phyloP scores from a whole-genome alignment of 2,888 invertebrate species.

The Polymixis flavicincta region DNA sequence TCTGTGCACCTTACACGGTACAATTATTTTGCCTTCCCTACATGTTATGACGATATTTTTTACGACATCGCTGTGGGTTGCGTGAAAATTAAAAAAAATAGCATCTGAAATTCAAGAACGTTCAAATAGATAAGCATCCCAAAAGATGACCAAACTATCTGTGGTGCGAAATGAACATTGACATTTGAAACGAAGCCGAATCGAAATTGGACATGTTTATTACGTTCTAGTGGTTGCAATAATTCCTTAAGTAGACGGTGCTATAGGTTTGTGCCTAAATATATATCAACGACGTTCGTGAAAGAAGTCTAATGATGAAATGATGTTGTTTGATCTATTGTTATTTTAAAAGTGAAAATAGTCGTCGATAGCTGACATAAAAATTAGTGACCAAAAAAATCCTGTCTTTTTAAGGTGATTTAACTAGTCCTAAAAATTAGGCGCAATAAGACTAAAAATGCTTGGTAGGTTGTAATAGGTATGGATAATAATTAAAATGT shows the following conservation, averaged over 20 bases:
- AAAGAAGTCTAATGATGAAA: slow-evolving; percentile 56
- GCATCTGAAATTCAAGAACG: slow-evolving; percentile 25
- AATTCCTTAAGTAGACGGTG: slow-evolving; percentile 75
- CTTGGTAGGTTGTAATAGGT: slow-evolving; percentile 52
- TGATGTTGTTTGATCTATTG: slow-evolving; percentile 55
- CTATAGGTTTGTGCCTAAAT: slow-evolving; percentile 78
- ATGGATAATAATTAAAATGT: slow-evolving; percentile 14
- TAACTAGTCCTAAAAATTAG: slow-evolving; percentile 70
- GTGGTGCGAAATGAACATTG: slow-evolving; percentile 42
- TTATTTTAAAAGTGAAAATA: slow-evolving; percentile 47
- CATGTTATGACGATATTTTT: slow-evolving; percentile 73
- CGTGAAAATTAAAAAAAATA: slow-evolving; percentile 51
- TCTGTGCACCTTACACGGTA: slow-evolving; percentile 64
- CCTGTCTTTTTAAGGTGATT: slow-evolving; percentile 64
- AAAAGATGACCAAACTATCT: slow-evolving; percentile 42
- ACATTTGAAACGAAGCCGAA: slow-evolving; percentile 35
- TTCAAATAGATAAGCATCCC: slow-evolving; percentile 19
- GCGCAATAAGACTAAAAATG: slow-evolving; percentile 55
- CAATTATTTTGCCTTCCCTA: slow-evolving; percentile 70
- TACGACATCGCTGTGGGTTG: slow-evolving; percentile 58
- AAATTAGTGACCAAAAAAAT: slow-evolving; percentile 65
- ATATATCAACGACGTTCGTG: slow-evolving; percentile 61
- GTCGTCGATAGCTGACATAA: slow-evolving; percentile 41
- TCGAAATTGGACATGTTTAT: slow-evolving; percentile 35
- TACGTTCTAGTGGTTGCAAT: slow-evolving; percentile 53